phyloP scores from a whole-genome alignment of 1,140 invertebrate genomes.

The Drosophila auraria region DNA sequence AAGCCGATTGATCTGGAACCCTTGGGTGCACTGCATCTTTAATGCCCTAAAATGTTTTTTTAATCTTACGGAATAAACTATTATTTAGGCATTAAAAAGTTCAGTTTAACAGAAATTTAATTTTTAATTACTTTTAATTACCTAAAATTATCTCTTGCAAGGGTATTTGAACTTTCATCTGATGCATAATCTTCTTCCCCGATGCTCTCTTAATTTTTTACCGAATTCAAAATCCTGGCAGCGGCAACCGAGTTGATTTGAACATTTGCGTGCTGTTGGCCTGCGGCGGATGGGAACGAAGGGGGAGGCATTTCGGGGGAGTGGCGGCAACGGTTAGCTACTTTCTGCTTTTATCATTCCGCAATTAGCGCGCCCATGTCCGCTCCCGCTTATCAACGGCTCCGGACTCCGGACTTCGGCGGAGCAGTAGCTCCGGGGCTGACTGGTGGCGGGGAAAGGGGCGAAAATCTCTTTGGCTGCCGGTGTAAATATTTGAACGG shows the following conservation, averaged over 20 bases:
- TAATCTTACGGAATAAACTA: neutral
- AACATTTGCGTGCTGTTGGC: constrained; percentile 55
- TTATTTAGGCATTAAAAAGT: neutral
- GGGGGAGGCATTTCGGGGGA: neutral
- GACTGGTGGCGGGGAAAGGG: constrained; percentile 26
- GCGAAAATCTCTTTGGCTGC: constrained; percentile 54
- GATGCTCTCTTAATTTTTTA: constrained; percentile 12
- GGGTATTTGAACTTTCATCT: neutral
- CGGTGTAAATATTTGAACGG: constrained; percentile 75
- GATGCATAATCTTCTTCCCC: neutral
- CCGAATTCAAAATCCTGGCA: constrained; percentile 57
- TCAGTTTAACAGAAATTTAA: neutral
- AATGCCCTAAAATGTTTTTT: neutral
- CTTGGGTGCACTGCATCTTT: too few relatives aligned
- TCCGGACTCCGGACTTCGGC: constrained; percentile 17
- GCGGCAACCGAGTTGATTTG: constrained; percentile 33
- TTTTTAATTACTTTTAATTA: neutral
- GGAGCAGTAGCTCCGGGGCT: constrained; percentile 45
- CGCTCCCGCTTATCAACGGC: constrained; percentile 64
- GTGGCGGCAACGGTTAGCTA: constrained; percentile 43
- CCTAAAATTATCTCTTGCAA: neutral
- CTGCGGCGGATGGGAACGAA: constrained; percentile 14
- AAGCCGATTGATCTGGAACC: too few relatives aligned
- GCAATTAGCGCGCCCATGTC: constrained; percentile 78
- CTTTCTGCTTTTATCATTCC: constrained; percentile 72